Percentiles rank a stretch among this genome's conserved stretches.
Evolutionary conservation across 2,113 vertebrate genomes (phyloP).

Genomic region (Ophiodon elongatus): DNA sequence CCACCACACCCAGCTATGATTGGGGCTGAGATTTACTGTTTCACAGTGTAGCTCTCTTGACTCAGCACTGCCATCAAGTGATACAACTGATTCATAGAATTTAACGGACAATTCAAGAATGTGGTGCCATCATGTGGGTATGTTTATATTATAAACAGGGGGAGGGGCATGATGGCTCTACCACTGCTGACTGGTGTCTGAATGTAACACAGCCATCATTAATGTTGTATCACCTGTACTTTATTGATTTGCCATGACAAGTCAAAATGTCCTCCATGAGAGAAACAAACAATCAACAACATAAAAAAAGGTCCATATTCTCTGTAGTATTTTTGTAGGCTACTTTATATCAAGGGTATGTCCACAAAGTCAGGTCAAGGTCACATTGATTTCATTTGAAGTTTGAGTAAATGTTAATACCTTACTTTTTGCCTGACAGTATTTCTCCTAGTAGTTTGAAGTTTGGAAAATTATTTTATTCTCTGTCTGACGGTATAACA

Average conservation of each 20-base stretch:
- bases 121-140: slow-evolving; percentile 49
- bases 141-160: neutral
- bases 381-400: neutral
- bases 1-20: slow-evolving; percentile 25
- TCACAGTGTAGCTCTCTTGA: neutral
- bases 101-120: neutral
- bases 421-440: neutral
- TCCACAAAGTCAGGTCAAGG: neutral
- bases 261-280: neutral
- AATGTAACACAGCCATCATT: neutral
- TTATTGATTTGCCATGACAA: neutral
- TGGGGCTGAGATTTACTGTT: neutral
- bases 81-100: neutral
- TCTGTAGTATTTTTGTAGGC: neutral
- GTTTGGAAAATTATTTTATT: neutral
- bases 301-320: neutral
- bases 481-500: neutral
- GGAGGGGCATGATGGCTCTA: too few species aligned
- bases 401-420: neutral
- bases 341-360: neutral
- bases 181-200: too few species aligned
- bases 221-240: neutral
- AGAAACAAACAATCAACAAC: neutral
- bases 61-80: slow-evolving; percentile 29
- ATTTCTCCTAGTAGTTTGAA: neutral